Base-by-base conservation (phyloP, 2,888 invertebrate species). In the Philhelius pedissequus region DNA sequence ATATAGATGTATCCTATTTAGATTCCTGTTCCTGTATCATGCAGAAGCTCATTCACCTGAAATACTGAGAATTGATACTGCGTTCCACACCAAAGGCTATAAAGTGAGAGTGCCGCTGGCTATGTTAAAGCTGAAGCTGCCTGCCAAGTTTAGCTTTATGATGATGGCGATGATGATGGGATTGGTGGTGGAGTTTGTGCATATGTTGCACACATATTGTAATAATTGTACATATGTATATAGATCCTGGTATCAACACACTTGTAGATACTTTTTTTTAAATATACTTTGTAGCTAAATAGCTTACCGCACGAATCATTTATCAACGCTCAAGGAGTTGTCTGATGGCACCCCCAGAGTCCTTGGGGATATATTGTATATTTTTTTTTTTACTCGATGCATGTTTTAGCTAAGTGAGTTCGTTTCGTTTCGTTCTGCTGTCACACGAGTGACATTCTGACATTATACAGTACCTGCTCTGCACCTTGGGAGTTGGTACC, bases 31-130 rank as follows among this genome's bases (percentile, higher is more conserved):
- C 27, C 25, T 62, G 43, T 52, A 27, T 20, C 69, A 52, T 45
- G 50, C 64, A 66, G 75, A 75, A 84, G 84, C 84, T 79, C 80
- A 80, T 84, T 84, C 79, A 84, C 84, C 84, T 84, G 84, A 79
- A 84, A 75, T 68, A 84, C 58, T 69, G 75, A n/a, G n/a, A 75
- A 79, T 84, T 75, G 79, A 84, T 84, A 50, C 74, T 75, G 74
- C 38, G 64, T 75, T 79, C 70, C 40, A 66, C 75, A 79, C 83
- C 79, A 50, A 79, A 66, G 79, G 79, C 83, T 74, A 60, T 60
- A 69, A 74, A 83, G 83, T 75, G 79, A 75, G 75, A 79, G 58
- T 75, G 75, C 79, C 75, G 74, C 74, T 64, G 66, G 78, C 56
- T 30, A 45, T 60, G 60, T 45, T 48, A 32, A 64, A 48, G 64